Evolutionary conservation across 2,797 vertebrate genomes (phyloP).

Genomic region (Protosalanx chinensis): DNA sequence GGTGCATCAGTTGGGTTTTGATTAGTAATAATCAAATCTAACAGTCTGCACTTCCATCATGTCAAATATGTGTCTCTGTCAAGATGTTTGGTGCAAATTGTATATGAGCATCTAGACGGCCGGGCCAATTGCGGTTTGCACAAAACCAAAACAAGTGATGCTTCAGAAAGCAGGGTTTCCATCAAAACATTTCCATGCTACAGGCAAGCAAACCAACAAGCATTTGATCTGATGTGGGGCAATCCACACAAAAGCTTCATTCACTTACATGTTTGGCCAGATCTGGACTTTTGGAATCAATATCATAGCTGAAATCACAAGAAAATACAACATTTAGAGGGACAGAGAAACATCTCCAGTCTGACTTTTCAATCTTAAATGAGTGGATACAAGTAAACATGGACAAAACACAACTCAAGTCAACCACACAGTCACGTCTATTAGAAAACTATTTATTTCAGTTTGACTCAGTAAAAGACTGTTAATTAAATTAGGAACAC

Average conservation of each 20-base stretch:
- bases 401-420: neutral
- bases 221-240: neutral
- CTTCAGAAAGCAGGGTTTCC: constrained; percentile 25
- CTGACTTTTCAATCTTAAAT: neutral
- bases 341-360: neutral
- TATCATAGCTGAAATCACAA: constrained; percentile 82
- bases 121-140: constrained; percentile 58
- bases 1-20: too few relatives aligned
- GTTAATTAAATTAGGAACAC: neutral
- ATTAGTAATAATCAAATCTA: too few relatives aligned
- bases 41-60: too few relatives aligned
- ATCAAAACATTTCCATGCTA: neutral
- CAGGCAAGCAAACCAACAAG: neutral
- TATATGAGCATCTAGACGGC: constrained; percentile 47
- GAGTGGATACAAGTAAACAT: neutral
- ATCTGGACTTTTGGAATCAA: constrained; percentile 95
- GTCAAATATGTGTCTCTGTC: too few relatives aligned
- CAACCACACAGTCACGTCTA: neutral
- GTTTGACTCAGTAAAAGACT: neutral
- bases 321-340: constrained; percentile 22
- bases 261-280: constrained; percentile 91
- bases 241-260: constrained; percentile 19
- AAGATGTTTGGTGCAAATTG: constrained; percentile 7
- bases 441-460: neutral
- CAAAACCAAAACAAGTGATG: constrained; percentile 58